Conservation (phyloP, 1,140 invertebrate species). For the Penaeus vannamei region DNA sequence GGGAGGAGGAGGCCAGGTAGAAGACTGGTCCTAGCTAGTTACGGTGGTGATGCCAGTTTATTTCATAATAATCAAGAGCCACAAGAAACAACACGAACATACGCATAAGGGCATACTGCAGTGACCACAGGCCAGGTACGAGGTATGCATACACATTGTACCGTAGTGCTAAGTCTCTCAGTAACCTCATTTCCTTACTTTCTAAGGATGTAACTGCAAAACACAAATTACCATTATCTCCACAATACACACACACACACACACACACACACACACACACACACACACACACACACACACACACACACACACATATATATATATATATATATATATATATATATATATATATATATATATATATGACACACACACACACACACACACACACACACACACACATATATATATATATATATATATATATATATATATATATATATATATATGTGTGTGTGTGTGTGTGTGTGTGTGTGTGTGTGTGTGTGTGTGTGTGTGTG, state of each 20-base stretch:
- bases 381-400: background rate
- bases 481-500: slow-evolving; percentile 8
- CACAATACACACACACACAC: too few species aligned
- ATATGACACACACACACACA: background rate
- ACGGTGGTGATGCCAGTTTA: background rate
- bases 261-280: too few species aligned
- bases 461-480: slow-evolving; percentile 8
- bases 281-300: too few species aligned
- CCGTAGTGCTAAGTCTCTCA: too few species aligned
- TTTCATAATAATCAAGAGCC: background rate
- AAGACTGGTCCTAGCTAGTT: too few species aligned
- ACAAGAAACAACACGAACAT: background rate
- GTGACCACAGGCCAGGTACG: too few species aligned
- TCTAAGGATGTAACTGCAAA: too few species aligned
- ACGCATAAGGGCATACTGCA: background rate
- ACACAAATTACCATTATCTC: too few species aligned
- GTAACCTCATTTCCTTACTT: too few species aligned
- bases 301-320: background rate
- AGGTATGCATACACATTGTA: too few species aligned
- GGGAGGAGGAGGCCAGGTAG: too few species aligned
- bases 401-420: slow-evolving; percentile 35
- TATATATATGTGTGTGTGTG: slow-evolving; percentile 24
- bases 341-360: background rate
- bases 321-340: background rate
- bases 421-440: slow-evolving; percentile 43